A percentile compares a stretch with the other conserved stretches of the same genome.
These are phyloP conservation scores for Cephalotes varians DNA, from an alignment of 2,888 invertebrate species.

Conservation along the genomic window DNA sequence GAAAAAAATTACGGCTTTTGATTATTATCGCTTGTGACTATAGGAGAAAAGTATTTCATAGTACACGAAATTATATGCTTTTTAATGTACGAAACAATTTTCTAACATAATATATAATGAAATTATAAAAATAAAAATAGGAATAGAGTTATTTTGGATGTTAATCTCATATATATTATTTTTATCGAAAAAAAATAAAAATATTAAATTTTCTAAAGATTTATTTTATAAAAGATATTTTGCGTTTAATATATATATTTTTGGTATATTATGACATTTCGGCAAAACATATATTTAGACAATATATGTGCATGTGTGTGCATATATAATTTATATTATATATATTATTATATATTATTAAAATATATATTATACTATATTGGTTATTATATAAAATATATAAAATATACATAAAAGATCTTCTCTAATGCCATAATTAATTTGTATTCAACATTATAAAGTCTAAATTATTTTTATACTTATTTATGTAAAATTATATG, in stretches of 20 bases:
- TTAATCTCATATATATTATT: neutral
- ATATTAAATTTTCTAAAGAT: neutral
- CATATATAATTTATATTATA: neutral
- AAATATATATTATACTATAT: neutral
- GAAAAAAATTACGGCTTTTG: neutral
- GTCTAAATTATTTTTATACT: constrained; percentile 10
- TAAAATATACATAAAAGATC: neutral
- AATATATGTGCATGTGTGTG: neutral
- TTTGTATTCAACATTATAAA: constrained; percentile 12
- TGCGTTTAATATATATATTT: neutral
- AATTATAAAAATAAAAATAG: neutral
- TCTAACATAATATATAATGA: neutral
- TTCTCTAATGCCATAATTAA: constrained; percentile 4
- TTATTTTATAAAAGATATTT: constrained; percentile 4
- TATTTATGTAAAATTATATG: neutral
- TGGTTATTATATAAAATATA: neutral
- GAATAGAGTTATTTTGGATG: neutral
- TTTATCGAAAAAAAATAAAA: constrained; percentile 1
- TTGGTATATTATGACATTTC: constrained; percentile 17
- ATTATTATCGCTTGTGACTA: constrained; percentile 17
- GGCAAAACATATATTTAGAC: neutral
- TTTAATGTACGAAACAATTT: constrained; percentile 1
- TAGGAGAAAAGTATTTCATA: neutral
- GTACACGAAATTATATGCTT: neutral
- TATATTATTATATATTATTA: neutral